Evolutionary conservation across 2,113 vertebrate species (phyloP).

Genomic region (Serilophus lunatus): DNA sequence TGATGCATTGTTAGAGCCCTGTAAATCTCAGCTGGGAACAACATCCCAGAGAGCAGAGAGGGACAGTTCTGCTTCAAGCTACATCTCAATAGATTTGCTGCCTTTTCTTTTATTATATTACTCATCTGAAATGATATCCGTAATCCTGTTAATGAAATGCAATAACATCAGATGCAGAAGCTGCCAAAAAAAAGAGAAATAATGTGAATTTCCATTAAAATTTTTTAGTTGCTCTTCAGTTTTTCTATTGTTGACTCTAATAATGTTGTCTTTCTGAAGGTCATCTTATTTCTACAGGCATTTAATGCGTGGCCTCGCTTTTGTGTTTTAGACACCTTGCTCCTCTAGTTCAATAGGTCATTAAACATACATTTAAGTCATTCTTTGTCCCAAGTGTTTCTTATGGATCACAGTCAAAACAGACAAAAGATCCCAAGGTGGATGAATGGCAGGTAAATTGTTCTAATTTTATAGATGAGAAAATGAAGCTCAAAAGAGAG

Average conservation of each 20-base stretch:
- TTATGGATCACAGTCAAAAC: background rate
- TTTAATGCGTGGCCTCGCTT: background rate
- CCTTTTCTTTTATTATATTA: conserved; percentile 26
- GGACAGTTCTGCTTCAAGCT: conserved; percentile 16
- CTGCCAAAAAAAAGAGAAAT: background rate
- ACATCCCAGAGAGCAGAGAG: conserved; percentile 10
- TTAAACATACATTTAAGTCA: conserved; percentile 2
- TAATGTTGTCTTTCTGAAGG: background rate
- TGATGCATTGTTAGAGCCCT: conserved; percentile 35
- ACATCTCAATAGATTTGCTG: background rate
- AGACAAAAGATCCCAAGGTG: conserved; percentile 23
- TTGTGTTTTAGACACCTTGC: background rate
- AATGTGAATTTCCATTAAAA: background rate
- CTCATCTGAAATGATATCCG: conserved; percentile 7
- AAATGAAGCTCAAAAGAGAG: background rate
- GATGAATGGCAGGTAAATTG: conserved; percentile 19
- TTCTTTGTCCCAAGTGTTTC: background rate
- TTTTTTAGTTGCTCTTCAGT: background rate
- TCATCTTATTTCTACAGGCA: background rate
- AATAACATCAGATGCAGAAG: conserved; percentile 3
- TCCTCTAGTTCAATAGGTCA: conserved; percentile 23
- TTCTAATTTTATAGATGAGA: conserved; percentile 6
- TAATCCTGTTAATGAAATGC: conserved; percentile 45
- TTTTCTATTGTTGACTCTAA: background rate
- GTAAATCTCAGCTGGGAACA: conserved; percentile 29